Evolutionary conservation across 2,113 vertebrate genomes (phyloP).

Genomic region (Mormoops blainvillei): DNA sequence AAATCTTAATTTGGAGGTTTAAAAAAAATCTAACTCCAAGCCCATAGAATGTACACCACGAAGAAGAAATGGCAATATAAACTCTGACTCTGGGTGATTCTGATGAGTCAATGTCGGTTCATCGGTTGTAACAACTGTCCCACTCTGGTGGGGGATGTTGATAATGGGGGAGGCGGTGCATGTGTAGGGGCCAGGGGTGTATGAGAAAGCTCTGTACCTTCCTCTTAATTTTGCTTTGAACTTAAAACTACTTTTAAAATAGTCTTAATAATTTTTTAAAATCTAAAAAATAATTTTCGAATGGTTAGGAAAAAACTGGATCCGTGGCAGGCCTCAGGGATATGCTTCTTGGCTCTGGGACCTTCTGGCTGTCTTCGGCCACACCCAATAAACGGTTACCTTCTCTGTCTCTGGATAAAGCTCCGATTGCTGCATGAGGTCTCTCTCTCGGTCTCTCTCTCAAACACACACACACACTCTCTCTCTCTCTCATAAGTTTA

Average conservation of each 20-base stretch:
- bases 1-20: background rate
- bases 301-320: background rate
- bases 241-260: background rate
- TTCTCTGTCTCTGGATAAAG: background rate
- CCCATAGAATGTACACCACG: background rate
- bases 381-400: background rate
- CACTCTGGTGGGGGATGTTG: background rate
- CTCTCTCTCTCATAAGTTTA: too few species aligned
- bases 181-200: rapidly evolving
- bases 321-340: background rate
- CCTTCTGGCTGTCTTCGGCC: background rate
- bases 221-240: background rate
- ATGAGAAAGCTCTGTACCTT: background rate
- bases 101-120: background rate
- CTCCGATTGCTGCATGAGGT: background rate
- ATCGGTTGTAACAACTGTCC: background rate
- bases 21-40: background rate
- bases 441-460: background rate
- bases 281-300: slow-evolving; percentile 27
- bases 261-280: background rate
- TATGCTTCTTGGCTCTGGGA: background rate
- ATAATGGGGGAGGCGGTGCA: background rate
- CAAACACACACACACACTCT: too few species aligned
- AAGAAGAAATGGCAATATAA: background rate
- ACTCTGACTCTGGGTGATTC: background rate